Evolutionary conservation across 1,140 invertebrate genomes (phyloP).

Genomic region (Cyphomyrmex costatus): DNA sequence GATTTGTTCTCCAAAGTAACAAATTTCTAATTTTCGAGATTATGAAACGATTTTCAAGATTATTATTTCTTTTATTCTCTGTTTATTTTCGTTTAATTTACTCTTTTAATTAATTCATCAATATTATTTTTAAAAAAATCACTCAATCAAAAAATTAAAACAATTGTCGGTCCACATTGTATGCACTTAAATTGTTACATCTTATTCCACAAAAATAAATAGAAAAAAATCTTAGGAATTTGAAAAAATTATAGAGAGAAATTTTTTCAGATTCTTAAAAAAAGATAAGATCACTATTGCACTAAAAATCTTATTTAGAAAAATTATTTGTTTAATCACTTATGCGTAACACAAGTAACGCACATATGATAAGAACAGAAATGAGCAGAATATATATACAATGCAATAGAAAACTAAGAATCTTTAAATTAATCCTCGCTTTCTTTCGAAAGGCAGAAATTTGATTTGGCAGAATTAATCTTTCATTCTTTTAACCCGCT

Average conservation of each 20-base stretch:
- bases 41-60: not conserved
- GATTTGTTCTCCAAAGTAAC: not conserved
- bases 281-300: not conserved
- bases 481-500: not conserved
- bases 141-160: not conserved
- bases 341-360: not conserved
- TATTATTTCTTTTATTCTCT: not conserved
- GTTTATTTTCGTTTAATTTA: conserved; percentile 10
- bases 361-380: not conserved
- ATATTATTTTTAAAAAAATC: not conserved
- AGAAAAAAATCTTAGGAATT: conserved; percentile 26
- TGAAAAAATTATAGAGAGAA: conserved; percentile 25
- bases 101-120: not conserved
- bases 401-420: not conserved
- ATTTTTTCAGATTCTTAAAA: conserved; percentile 26
- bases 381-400: not conserved
- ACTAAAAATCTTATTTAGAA: conserved; percentile 2
- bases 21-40: conserved; percentile 33
- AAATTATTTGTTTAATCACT: conserved; percentile 18
- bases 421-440: conserved; percentile 4
- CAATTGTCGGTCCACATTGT: not conserved
- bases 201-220: conserved; percentile 10
- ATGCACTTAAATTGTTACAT: not conserved
- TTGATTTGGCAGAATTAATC: conserved; percentile 9
- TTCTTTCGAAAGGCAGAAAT: not conserved